Percentiles rank a stretch among this genome's conserved stretches.
These are phyloP conservation scores for Drosophila cognata DNA, from an alignment of 2,888 invertebrate genomes.

Conservation along the genomic window DNA sequence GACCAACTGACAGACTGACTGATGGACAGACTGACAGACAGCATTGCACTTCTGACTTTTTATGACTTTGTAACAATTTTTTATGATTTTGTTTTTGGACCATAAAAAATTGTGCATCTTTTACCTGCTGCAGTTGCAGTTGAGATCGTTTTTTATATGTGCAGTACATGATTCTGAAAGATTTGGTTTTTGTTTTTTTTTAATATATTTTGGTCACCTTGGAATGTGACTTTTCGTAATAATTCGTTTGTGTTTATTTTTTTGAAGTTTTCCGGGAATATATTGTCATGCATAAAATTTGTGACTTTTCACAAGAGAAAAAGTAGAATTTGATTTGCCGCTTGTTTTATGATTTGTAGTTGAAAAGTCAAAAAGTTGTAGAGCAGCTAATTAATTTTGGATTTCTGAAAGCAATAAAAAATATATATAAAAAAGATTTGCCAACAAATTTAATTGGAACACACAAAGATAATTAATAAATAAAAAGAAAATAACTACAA, in stretches of 20 bases:
- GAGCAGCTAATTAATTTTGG: conserved; percentile 13
- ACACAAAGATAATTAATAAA: background rate
- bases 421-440: background rate
- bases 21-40: background rate
- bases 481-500: background rate
- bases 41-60: conserved; percentile 59
- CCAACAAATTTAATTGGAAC: background rate
- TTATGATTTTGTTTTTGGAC: conserved; percentile 67
- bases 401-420: background rate
- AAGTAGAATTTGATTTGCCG: background rate
- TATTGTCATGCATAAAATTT: conserved; percentile 32
- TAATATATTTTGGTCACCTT: conserved; percentile 42
- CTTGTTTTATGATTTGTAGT: conserved; percentile 21
- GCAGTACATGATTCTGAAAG: conserved; percentile 32
- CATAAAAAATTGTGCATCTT: conserved; percentile 70
- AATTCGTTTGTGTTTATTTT: conserved; percentile 59
- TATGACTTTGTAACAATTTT: conserved; percentile 81
- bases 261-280: conserved; percentile 59
- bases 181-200: conserved; percentile 31
- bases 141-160: conserved; percentile 47
- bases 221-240: conserved; percentile 75
- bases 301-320: conserved; percentile 22
- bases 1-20: background rate
- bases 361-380: conserved; percentile 44
- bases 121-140: conserved; percentile 51